phyloP scores from a whole-genome alignment of 1,140 invertebrate genomes.

The Trichoplusia ni region DNA sequence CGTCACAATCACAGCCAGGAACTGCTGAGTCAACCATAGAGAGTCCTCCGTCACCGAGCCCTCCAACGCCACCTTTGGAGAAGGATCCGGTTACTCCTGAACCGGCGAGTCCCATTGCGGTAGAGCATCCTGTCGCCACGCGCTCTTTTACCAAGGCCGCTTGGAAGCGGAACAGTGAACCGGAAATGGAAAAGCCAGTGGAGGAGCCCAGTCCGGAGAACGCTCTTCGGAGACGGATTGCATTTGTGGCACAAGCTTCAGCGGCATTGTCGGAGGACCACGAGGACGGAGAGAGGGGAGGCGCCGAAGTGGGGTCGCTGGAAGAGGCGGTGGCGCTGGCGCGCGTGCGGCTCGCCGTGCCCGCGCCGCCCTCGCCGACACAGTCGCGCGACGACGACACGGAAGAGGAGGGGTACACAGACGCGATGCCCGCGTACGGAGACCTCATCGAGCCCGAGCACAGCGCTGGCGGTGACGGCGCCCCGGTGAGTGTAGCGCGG shows the following conservation, averaged over 20 bases:
- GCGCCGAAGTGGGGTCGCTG: conserved; percentile 65
- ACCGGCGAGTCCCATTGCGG: conserved; percentile 65
- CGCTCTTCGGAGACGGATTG: conserved; percentile 69
- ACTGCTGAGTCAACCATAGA: neutral
- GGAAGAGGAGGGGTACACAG: conserved; percentile 71
- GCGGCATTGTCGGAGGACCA: conserved; percentile 67
- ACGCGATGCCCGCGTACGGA: conserved; percentile 76
- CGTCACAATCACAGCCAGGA: neutral
- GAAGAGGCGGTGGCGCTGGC: conserved; percentile 77
- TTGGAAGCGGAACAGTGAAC: conserved; percentile 68
- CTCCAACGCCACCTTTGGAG: conserved; percentile 15
- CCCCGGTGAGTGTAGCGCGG: conserved; percentile 59
- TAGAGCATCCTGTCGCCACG: conserved; percentile 74
- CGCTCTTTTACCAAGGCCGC: conserved; percentile 74
- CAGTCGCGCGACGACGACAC: conserved; percentile 66
- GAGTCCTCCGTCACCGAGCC: neutral
- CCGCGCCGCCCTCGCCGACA: conserved; percentile 61
- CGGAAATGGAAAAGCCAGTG: conserved; percentile 71
- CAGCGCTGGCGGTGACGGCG: conserved; percentile 52
- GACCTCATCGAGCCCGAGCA: conserved; percentile 73
- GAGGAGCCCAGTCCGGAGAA: conserved; percentile 75
- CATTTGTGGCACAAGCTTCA: conserved; percentile 73
- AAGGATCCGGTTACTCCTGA: conserved; percentile 43
- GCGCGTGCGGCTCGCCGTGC: conserved; percentile 59
- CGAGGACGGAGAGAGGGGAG: conserved; percentile 57